Conservation (phyloP, 2,888 invertebrate species). For the Luperina nickerlii region DNA sequence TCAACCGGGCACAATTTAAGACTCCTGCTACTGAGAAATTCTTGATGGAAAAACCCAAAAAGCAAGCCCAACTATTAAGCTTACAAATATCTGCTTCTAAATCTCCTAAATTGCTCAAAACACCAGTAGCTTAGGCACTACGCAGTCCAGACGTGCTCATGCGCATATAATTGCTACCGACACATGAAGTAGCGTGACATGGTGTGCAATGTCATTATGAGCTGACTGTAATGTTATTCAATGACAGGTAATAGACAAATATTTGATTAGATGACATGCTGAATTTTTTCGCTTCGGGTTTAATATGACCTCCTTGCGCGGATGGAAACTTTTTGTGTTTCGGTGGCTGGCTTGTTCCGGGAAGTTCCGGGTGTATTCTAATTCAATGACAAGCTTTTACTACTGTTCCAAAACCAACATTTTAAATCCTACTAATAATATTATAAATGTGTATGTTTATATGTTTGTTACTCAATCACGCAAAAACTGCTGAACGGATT, state of each 20-base stretch:
- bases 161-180: conserved; percentile 62
- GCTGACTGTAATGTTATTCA: conserved; percentile 56
- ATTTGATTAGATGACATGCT: conserved; percentile 63
- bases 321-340: conserved; percentile 9
- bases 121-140: conserved; percentile 27
- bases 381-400: not conserved
- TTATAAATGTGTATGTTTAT: too few species aligned
- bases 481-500: too few species aligned
- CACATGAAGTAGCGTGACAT: conserved; percentile 54
- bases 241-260: conserved; percentile 64
- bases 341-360: not conserved
- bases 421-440: not conserved
- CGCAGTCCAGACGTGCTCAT: conserved; percentile 34
- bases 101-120: conserved; percentile 15
- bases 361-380: not conserved
- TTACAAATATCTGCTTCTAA: not conserved
- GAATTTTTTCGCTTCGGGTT: conserved; percentile 41
- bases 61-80: not conserved
- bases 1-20: too few species aligned
- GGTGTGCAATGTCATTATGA: conserved; percentile 58
- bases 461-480: too few species aligned
- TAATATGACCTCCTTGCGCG: conserved; percentile 14
- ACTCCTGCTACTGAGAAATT: not conserved
- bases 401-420: not conserved
- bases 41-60: too few species aligned